Percentiles rank a stretch among this genome's conserved stretches.
phyloP scores from a whole-genome alignment of 2,113 vertebrate genomes.

The Struthio camelus region DNA sequence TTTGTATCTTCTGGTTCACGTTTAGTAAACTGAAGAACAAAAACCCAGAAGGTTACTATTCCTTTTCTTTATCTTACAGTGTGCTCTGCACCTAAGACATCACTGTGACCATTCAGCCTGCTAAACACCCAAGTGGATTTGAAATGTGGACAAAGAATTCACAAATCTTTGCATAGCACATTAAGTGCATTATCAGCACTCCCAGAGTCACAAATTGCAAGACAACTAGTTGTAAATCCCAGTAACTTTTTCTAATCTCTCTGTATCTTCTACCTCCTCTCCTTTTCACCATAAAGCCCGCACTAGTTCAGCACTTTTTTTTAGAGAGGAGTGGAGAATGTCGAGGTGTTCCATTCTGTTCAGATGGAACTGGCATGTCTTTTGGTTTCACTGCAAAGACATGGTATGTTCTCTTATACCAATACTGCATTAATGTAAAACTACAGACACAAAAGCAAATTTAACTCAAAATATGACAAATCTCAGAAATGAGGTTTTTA shows the following conservation, averaged over 20 bases:
- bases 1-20: slow-evolving; percentile 97
- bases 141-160: background rate
- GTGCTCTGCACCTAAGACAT: background rate
- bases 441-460: fast-evolving
- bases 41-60: background rate
- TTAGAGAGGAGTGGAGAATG: background rate
- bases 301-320: background rate
- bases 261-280: background rate
- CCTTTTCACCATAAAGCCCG: background rate
- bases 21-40: slow-evolving; percentile 87
- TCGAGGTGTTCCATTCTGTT: background rate
- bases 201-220: background rate
- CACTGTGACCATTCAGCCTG: background rate
- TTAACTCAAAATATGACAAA: background rate
- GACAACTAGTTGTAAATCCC: background rate
- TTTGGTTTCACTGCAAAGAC: background rate
- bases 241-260: background rate
- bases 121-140: background rate
- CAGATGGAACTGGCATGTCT: background rate
- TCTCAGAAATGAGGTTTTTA: background rate
- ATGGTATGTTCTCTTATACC: background rate
- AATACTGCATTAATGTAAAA: background rate
- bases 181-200: background rate
- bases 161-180: background rate
- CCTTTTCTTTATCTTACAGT: background rate